Conservation (phyloP, 2,797 vertebrate species). For the Pseudomugil tenellus region DNA sequence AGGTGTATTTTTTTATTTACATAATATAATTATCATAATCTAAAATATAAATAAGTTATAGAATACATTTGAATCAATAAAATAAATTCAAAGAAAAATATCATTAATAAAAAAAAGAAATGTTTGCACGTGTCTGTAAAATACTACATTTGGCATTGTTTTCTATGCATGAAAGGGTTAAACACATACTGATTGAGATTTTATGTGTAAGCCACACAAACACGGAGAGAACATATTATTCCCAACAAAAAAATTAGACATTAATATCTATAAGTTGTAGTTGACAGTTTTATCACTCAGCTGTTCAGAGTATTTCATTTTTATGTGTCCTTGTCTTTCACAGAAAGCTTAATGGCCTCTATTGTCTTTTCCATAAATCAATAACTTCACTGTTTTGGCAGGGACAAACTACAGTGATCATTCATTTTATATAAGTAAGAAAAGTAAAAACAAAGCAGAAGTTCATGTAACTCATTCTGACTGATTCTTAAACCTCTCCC, state of each 20-base stretch:
- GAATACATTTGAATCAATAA: too few relatives aligned
- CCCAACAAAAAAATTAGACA: constrained; percentile 2
- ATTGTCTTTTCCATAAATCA: background rate
- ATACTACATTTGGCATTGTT: too few relatives aligned
- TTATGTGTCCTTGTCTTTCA: background rate
- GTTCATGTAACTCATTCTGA: background rate
- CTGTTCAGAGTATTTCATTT: background rate
- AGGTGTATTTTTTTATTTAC: too few relatives aligned
- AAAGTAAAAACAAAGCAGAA: constrained; percentile 1
- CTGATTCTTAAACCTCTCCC: constrained; percentile 4
- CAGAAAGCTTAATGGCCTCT: background rate
- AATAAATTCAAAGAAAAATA: too few relatives aligned
- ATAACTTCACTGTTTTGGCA: constrained; percentile 4
- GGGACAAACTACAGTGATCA: constrained; percentile 4
- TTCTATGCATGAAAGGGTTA: too few relatives aligned
- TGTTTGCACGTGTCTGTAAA: too few relatives aligned
- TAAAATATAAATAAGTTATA: too few relatives aligned
- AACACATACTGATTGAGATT: background rate
- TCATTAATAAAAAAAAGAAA: too few relatives aligned
- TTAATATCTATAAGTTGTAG: background rate
- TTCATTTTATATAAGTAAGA: constrained; percentile 7
- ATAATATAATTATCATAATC: too few relatives aligned
- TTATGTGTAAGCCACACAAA: background rate
- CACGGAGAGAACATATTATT: constrained; percentile 19
- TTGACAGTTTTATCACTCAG: constrained; percentile 1